These are phyloP conservation scores for Monopis laevigella DNA, from an alignment of 2,888 invertebrate species.

Conservation along the genomic window DNA sequence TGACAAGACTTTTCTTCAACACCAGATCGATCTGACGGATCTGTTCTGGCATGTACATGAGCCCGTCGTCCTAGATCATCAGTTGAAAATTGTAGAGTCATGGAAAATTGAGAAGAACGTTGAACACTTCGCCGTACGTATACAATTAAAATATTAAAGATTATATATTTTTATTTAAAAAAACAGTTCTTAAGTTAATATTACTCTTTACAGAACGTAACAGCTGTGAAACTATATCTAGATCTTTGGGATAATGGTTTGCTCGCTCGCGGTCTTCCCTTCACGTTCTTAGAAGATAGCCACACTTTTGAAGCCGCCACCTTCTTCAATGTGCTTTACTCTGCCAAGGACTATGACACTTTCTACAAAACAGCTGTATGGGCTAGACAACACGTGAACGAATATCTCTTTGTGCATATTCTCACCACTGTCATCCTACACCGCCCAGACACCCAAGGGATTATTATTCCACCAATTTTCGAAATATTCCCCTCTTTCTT, in stretches of 20 bases:
- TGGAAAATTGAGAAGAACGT: constrained; percentile 63
- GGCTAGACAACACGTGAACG: constrained; percentile 74
- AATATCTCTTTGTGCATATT: constrained; percentile 74
- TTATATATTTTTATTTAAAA: background rate
- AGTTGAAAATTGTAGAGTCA: constrained; percentile 49
- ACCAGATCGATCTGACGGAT: constrained; percentile 48
- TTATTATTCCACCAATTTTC: constrained; percentile 75
- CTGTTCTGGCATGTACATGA: constrained; percentile 66
- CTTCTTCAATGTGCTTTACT: constrained; percentile 73
- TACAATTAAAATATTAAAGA: background rate
- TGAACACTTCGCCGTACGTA: constrained; percentile 53
- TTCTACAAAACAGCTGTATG: constrained; percentile 76
- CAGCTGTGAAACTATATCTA: constrained; percentile 64
- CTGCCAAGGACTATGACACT: constrained; percentile 75
- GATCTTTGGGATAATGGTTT: constrained; percentile 58
- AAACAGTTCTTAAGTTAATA: background rate
- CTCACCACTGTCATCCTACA: constrained; percentile 70
- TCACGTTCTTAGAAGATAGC: constrained; percentile 60
- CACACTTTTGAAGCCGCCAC: constrained; percentile 71
- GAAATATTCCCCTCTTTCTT: constrained; percentile 79
- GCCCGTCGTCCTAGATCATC: constrained; percentile 60
- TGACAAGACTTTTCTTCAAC: constrained; percentile 49
- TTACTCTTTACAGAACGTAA: constrained; percentile 50
- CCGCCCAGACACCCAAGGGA: constrained; percentile 69
- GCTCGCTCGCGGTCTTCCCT: constrained; percentile 68